Conservation (phyloP, 2,113 vertebrate species). For the Epinephelus fuscoguttatus region DNA sequence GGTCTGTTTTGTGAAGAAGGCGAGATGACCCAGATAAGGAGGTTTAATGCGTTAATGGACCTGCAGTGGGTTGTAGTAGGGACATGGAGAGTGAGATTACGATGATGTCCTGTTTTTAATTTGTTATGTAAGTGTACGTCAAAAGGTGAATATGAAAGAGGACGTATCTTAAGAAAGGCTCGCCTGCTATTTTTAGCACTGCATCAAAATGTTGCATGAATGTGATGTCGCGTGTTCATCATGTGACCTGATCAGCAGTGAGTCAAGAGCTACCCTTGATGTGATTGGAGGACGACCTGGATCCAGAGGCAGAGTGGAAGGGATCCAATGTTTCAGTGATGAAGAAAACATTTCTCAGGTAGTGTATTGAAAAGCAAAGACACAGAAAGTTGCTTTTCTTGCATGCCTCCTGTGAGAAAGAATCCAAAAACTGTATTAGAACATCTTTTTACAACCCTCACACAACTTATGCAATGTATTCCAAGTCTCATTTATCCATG, state of each 20-base stretch:
- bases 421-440: no score
- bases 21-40: slow-evolving; percentile 77
- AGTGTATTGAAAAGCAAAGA: slow-evolving; percentile 13
- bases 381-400: neutral
- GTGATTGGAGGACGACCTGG: slow-evolving; percentile 85
- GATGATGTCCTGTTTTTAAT: slow-evolving; percentile 43
- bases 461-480: no score
- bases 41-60: slow-evolving; percentile 77
- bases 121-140: slow-evolving; percentile 38
- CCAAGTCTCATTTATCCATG: no score
- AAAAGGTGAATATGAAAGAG: neutral
- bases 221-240: neutral
- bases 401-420: no score
- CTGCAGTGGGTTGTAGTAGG: slow-evolving; percentile 69
- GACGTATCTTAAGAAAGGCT: neutral
- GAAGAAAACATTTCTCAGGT: slow-evolving; percentile 91
- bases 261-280: slow-evolving; percentile 83
- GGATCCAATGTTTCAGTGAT: slow-evolving; percentile 77
- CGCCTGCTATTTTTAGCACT: neutral
- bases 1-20: slow-evolving; percentile 68
- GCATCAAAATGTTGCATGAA: neutral
- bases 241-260: slow-evolving; percentile 69
- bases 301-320: slow-evolving; percentile 87
- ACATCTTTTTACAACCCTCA: no score
- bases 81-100: slow-evolving; percentile 54